A percentile compares a stretch with the other conserved stretches of the same genome.
Conservation (phyloP, 2,113 vertebrate genomes). For the Zootoca vivipara region DNA sequence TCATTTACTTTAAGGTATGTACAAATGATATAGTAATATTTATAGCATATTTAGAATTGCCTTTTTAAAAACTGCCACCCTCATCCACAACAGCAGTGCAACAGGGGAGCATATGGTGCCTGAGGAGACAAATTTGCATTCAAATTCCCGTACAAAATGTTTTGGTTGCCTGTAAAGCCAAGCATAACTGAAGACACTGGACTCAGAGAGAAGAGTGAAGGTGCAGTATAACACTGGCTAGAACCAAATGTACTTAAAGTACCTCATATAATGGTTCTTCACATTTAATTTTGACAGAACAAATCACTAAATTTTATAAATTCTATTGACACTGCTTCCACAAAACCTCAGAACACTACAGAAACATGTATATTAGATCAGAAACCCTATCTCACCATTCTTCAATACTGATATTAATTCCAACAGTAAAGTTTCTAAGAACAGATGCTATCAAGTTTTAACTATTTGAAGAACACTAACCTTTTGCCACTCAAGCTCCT, state of each 20-base stretch:
- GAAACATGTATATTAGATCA: not conserved
- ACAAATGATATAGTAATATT: not conserved
- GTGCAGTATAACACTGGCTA: slow-evolving; percentile 1
- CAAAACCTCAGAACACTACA: not conserved
- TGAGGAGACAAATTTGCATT: not conserved
- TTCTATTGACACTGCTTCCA: not conserved
- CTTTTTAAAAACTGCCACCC: not conserved
- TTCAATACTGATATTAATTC: not conserved
- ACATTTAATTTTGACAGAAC: rapidly evolving
- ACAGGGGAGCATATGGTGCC: not conserved
- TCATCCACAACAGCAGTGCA: not conserved
- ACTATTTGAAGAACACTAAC: slow-evolving; percentile 69
- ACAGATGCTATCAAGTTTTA: slow-evolving; percentile 28
- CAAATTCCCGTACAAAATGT: not conserved
- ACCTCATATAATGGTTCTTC: not conserved
- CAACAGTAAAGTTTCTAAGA: not conserved
- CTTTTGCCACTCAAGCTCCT: slow-evolving; percentile 93
- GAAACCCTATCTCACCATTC: not conserved
- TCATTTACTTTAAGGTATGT: not conserved
- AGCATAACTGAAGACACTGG: not conserved
- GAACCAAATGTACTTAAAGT: not conserved
- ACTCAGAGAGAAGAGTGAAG: not conserved
- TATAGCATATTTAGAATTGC: not conserved
- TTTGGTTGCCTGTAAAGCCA: not conserved
- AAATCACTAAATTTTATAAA: not conserved